phyloP scores from a whole-genome alignment of 2,888 invertebrate genomes.

The Micropterix aruncella region DNA sequence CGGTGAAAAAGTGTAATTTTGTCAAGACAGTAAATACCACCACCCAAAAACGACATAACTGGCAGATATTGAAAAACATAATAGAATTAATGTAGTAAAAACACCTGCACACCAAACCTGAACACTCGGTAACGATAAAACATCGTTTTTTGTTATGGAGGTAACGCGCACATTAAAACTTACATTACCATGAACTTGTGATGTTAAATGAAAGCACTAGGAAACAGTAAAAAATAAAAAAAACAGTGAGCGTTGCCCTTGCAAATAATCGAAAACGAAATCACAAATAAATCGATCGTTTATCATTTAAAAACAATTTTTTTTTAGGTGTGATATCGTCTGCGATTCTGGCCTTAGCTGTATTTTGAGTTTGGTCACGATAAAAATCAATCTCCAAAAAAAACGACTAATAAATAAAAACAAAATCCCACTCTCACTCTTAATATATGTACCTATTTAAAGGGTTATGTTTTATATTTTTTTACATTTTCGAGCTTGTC shows the following conservation, averaged over 20 bases:
- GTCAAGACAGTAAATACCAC: slow-evolving; percentile 4
- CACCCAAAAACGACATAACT: slow-evolving; percentile 8
- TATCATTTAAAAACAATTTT: neutral
- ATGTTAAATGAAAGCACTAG: slow-evolving; percentile 12
- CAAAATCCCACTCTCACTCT: slow-evolving; percentile 45
- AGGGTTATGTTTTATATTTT: slow-evolving; percentile 25
- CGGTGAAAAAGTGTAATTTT: slow-evolving; percentile 1
- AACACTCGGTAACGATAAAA: slow-evolving; percentile 1
- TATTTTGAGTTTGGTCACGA: slow-evolving; percentile 12
- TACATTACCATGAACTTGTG: slow-evolving; percentile 8
- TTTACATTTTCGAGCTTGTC: slow-evolving; percentile 14
- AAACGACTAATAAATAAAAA: slow-evolving; percentile 33
- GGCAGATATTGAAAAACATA: slow-evolving; percentile 1
- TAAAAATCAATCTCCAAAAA: slow-evolving; percentile 36
- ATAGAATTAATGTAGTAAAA: neutral
- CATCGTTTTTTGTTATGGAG: slow-evolving; percentile 8
- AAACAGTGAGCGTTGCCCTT: slow-evolving; percentile 10
- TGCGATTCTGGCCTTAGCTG: neutral
- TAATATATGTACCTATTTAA: slow-evolving; percentile 44
- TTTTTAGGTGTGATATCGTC: neutral
- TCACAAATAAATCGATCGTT: neutral
- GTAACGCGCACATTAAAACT: slow-evolving; percentile 9
- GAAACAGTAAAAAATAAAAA: slow-evolving; percentile 2
- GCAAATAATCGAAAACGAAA: neutral
- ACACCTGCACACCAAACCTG: slow-evolving; percentile 3